These are phyloP conservation scores for Procambarus virginalis DNA, from an alignment of 1,140 invertebrate species.

Conservation along the genomic window DNA sequence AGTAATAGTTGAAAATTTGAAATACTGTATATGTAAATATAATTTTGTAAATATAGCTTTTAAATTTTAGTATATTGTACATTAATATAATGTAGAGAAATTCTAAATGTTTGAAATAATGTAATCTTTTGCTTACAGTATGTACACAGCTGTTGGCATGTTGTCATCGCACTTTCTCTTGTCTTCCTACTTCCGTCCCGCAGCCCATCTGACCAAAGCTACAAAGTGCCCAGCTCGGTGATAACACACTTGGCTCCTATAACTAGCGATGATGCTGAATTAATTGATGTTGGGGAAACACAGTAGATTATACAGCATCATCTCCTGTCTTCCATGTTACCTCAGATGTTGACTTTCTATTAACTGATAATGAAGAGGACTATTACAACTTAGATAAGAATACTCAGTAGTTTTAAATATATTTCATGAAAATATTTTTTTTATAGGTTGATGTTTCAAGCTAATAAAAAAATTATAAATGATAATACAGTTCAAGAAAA, in stretches of 20 bases:
- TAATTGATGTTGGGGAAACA: constrained; percentile 58
- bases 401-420: background rate
- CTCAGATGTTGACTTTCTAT: constrained; percentile 63
- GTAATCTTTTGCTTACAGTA: constrained; percentile 75
- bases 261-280: constrained; percentile 44
- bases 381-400: constrained; percentile 18
- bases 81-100: no score
- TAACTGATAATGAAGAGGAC: constrained; percentile 48
- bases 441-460: background rate
- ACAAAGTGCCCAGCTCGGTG: background rate
- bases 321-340: constrained; percentile 62
- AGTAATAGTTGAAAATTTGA: background rate
- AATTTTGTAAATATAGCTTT: background rate
- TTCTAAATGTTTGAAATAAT: background rate
- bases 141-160: constrained; percentile 92
- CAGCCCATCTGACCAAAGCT: background rate
- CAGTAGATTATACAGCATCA: constrained; percentile 52
- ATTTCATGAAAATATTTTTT: background rate
- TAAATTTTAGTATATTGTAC: background rate
- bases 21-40: background rate
- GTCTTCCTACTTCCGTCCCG: constrained; percentile 83
- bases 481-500: background rate
- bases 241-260: constrained; percentile 4
- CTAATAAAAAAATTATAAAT: background rate
- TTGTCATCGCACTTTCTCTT: constrained; percentile 86